Evolutionary conservation across 2,888 invertebrate species (phyloP).

Genomic region (Melanargia galathea): DNA sequence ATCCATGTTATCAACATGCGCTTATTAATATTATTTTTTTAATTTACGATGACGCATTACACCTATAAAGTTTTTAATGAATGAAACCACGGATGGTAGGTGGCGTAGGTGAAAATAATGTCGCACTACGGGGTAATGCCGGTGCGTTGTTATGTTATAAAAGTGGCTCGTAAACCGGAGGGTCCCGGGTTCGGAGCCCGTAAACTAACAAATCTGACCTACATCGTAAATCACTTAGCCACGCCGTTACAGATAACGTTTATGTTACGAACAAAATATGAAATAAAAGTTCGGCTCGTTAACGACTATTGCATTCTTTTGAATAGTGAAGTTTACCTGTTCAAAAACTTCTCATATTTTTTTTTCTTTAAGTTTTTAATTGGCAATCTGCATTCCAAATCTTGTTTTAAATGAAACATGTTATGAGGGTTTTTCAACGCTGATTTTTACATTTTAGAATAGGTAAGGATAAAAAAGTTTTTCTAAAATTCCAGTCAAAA

Average conservation of each 20-base stretch:
- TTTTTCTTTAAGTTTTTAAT: background rate
- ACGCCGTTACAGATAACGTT: constrained; percentile 77
- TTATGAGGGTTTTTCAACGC: background rate
- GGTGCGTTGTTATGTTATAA: constrained; percentile 68
- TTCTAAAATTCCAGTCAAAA: background rate
- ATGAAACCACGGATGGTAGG: constrained; percentile 16
- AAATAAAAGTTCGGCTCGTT: constrained; percentile 41
- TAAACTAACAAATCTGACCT: constrained; percentile 81
- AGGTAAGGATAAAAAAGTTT: background rate
- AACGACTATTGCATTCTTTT: constrained; percentile 28
- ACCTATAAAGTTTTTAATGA: constrained; percentile 19
- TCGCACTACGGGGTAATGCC: constrained; percentile 40
- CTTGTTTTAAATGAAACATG: background rate
- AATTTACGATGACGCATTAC: constrained; percentile 18
- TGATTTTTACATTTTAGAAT: background rate
- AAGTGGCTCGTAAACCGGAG: constrained; percentile 67
- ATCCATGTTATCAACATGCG: background rate
- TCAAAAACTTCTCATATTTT: background rate
- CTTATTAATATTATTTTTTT: constrained; percentile 7
- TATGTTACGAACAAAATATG: constrained; percentile 68
- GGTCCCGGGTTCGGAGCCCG: constrained; percentile 72
- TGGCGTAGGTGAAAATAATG: constrained; percentile 37
- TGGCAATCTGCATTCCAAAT: background rate
- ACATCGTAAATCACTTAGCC: constrained; percentile 80
- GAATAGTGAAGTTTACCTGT: constrained; percentile 15